Evolutionary conservation across 64 coral and sea anemone species (phyloP).

Genomic region (Dendronephthya gigantea): DNA sequence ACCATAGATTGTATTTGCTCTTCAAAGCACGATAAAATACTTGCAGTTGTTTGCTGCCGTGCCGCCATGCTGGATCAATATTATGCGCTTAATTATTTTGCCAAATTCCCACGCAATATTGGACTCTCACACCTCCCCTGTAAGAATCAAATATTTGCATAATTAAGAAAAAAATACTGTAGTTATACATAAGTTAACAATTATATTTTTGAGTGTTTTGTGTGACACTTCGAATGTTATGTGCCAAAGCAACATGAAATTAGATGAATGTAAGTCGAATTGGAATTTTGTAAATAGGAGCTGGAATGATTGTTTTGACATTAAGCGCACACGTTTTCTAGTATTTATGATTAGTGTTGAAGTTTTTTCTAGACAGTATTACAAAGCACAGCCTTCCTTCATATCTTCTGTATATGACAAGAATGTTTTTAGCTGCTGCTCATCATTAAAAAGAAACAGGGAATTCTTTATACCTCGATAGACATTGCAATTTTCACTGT

Average conservation of each 20-base stretch:
- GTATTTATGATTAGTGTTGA: not conserved
- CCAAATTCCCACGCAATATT: not conserved
- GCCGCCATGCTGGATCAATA: not conserved
- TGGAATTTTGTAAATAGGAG: not conserved
- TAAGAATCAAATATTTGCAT: not conserved
- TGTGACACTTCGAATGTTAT: not conserved
- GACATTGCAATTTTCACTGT: no score
- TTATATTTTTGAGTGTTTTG: not conserved
- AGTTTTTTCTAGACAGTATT: no score
- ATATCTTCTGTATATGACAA: no score
- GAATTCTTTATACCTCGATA: no score
- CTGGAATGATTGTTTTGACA: not conserved
- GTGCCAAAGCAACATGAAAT: not conserved
- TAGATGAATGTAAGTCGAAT: not conserved
- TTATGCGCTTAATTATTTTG: not conserved
- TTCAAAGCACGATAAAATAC: not conserved
- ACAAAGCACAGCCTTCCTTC: no score
- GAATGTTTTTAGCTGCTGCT: no score
- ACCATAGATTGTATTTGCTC: not conserved
- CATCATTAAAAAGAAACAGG: no score
- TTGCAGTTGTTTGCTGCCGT: not conserved
- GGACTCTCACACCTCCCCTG: not conserved
- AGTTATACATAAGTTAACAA: not conserved
- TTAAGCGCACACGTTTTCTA: not conserved
- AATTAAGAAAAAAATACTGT: not conserved